Base-by-base conservation (phyloP, 2,797 vertebrate genomes). In the Forpus xanthops region DNA sequence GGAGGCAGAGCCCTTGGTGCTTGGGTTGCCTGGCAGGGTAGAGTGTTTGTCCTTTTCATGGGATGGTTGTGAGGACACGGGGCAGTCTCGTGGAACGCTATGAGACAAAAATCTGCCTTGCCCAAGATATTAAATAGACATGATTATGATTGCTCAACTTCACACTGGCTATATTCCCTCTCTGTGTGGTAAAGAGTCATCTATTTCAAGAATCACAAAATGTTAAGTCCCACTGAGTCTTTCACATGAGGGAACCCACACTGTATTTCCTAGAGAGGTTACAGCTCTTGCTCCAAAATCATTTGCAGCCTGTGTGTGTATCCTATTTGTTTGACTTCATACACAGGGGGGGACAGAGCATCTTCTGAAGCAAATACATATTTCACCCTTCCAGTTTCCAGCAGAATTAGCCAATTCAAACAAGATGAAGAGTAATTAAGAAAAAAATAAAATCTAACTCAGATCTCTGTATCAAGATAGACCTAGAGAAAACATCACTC, bases 341-440 rank as follows among this genome's bases (percentile, higher is more conserved):
- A 62, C 42, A 31, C 55, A 39, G 2, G 5, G 67, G 77, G 80
- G 85, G 24, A 62, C 37, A 91, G 52, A 67, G 19, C 21, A 79
- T 87, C 74, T 88, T 94, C 64, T 78, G 41, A 8, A 70, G 47
- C 15, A 42, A 77, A 87, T 5, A 11, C 4, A 42, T 14, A 12
- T 60, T 91, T 82, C 55, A 93, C 73, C 80, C 37, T 94, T 80
- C 37, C 35, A 67, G 41, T 82, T 91, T 90, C 41, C 71, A 35
- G 20, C 27, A 67, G 24, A 82, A 80, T 70, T 79, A 90, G 67
- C 74, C 83, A 89, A 90, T 35, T 90, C 72, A 93, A 89, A 90
- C 39, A 92, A 78, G 52, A 56, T 44, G 23, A 78, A 91, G 17
- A 81, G 39, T 9, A 73, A 82, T 47, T 44, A 70, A 78, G 56